Conservation (phyloP, 2,113 vertebrate species). For the Tauraco erythrolophus region DNA sequence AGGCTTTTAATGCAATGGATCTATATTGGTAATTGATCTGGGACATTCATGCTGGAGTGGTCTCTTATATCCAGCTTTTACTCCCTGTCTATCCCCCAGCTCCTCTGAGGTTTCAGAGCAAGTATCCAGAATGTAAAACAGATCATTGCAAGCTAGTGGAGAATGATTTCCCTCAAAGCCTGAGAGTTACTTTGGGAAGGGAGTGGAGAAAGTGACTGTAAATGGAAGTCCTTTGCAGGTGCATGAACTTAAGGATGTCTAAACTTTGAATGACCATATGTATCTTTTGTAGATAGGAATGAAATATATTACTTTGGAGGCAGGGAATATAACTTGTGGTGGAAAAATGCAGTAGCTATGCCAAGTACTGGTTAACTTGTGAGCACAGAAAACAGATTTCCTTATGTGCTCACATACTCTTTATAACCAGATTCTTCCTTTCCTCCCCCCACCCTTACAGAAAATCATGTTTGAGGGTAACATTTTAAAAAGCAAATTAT, state of each 20-base stretch:
- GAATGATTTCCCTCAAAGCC: neutral
- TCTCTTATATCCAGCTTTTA: neutral
- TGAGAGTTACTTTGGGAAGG: neutral
- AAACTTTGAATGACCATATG: neutral
- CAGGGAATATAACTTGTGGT: neutral
- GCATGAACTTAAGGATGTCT: neutral
- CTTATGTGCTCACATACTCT: neutral
- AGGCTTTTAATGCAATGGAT: neutral
- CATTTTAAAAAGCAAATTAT: neutral
- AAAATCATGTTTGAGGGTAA: neutral
- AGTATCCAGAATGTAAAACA: neutral
- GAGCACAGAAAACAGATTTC: neutral
- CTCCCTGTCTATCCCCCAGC: neutral
- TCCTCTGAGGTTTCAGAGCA: conserved; percentile 6
- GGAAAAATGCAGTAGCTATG: neutral
- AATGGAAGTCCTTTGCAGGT: neutral
- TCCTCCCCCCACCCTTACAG: neutral
- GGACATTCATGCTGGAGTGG: neutral
- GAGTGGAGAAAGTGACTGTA: neutral
- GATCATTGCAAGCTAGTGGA: neutral
- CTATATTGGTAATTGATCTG: conserved; percentile 29
- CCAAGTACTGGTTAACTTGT: neutral
- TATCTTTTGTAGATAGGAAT: neutral
- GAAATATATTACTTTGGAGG: neutral
- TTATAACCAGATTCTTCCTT: neutral